Conservation (phyloP, 2,888 invertebrate species). For the Meiosimyza platycephala region DNA sequence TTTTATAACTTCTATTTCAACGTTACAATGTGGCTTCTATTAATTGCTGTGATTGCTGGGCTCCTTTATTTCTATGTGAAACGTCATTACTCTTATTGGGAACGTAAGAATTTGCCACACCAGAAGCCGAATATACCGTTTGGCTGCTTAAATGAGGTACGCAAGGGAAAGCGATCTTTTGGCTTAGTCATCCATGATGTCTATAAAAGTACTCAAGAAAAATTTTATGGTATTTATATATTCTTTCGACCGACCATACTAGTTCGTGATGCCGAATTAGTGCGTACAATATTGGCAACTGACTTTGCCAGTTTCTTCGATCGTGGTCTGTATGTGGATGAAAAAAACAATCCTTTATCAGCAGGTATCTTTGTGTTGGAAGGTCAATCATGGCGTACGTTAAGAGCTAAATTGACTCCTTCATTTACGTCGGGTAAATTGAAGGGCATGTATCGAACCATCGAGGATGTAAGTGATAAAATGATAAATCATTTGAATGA, state of each 20-base stretch:
- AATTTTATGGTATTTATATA: conserved; percentile 73
- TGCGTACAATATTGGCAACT: conserved; percentile 72
- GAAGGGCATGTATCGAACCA: conserved; percentile 73
- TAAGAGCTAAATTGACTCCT: conserved; percentile 74
- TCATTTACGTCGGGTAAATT: conserved; percentile 77
- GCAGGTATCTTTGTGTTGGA: conserved; percentile 67
- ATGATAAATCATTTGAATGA: conserved; percentile 67
- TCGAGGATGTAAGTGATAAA: conserved; percentile 71
- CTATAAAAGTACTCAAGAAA: conserved; percentile 66
- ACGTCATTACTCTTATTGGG: conserved; percentile 69
- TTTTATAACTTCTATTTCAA: too few relatives aligned
- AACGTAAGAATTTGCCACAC: conserved; percentile 70
- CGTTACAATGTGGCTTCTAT: conserved; percentile 53
- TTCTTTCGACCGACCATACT: conserved; percentile 73
- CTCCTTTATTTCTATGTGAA: conserved; percentile 42
- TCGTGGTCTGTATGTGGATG: conserved; percentile 74
- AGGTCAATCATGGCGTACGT: conserved; percentile 72
- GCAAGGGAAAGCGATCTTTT: conserved; percentile 71
- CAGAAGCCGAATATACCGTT: conserved; percentile 73
- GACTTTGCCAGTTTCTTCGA: conserved; percentile 76
- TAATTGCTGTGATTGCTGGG: conserved; percentile 39
- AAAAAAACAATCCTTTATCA: conserved; percentile 72
- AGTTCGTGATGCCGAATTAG: conserved; percentile 73
- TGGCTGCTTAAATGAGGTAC: conserved; percentile 72
- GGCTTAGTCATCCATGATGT: conserved; percentile 74